phyloP scores from a whole-genome alignment of 2,797 vertebrate species.

The Chelonia mydas region DNA sequence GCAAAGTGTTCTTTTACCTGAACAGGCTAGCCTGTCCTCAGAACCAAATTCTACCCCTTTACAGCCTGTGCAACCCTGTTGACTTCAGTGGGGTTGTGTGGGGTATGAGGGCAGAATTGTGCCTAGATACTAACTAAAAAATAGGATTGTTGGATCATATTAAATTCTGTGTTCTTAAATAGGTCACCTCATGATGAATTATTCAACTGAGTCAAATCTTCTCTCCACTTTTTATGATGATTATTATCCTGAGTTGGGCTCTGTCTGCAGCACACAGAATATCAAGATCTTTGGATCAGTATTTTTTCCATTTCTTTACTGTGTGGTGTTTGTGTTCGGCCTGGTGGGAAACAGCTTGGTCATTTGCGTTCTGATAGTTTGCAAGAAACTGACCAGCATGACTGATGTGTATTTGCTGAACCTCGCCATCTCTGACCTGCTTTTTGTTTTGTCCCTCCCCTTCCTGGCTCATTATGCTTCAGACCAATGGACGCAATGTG shows the following conservation, averaged over 20 bases:
- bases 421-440: conserved; percentile 87
- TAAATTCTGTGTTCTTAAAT: neutral
- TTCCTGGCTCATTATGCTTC: conserved; percentile 79
- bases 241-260: conserved; percentile 37
- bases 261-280: conserved; percentile 53
- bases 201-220: neutral
- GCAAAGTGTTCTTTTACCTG: neutral
- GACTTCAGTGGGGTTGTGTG: neutral
- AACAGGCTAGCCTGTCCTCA: neutral
- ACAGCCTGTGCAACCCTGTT: neutral
- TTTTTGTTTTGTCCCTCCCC: conserved; percentile 85
- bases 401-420: conserved; percentile 90
- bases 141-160: neutral
- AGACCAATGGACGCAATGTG: conserved; percentile 69
- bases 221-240: neutral
- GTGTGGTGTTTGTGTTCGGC: conserved; percentile 74
- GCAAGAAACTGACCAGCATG: conserved; percentile 84
- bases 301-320: conserved; percentile 53
- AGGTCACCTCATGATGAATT: conserved; percentile 44
- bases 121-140: neutral
- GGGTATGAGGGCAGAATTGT: neutral
- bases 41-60: neutral
- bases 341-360: conserved; percentile 87
- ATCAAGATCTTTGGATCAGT: neutral
- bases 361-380: conserved; percentile 83